A percentile compares a stretch with the other conserved stretches of the same genome.
Conservation (phyloP, 2,888 invertebrate species). For the Hyalella azteca region DNA sequence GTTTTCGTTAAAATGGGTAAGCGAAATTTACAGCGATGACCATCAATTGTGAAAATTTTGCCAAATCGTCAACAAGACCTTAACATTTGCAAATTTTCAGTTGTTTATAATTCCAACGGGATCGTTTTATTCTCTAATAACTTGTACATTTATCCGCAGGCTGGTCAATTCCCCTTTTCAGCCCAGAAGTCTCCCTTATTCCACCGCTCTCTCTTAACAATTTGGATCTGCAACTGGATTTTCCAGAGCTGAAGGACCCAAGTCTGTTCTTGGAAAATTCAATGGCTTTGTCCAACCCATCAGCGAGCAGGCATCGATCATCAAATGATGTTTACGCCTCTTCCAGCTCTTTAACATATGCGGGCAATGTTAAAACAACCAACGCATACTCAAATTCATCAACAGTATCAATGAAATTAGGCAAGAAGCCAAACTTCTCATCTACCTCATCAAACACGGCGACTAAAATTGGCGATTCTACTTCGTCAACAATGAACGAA, state of each 20-base stretch:
- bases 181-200: slow-evolving; percentile 13
- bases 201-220: neutral
- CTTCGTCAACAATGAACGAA: neutral
- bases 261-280: neutral
- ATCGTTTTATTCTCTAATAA: neutral
- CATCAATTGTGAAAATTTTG: no score
- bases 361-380: neutral
- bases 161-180: slow-evolving; percentile 15
- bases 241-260: neutral
- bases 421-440: neutral
- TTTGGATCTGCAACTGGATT: neutral
- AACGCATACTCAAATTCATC: neutral
- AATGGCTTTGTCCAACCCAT: neutral
- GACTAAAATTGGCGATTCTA: neutral
- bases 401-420: neutral
- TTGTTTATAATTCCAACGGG: no score
- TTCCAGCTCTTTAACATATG: neutral
- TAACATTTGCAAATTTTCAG: no score
- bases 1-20: no score
- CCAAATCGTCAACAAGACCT: no score
- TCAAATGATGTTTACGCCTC: neutral
- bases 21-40: no score
- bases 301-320: neutral
- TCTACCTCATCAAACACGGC: neutral
- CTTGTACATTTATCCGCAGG: slow-evolving; percentile 13